Evolutionary conservation across 2,888 invertebrate species (phyloP).

Genomic region (Coecobrya sp.): DNA sequence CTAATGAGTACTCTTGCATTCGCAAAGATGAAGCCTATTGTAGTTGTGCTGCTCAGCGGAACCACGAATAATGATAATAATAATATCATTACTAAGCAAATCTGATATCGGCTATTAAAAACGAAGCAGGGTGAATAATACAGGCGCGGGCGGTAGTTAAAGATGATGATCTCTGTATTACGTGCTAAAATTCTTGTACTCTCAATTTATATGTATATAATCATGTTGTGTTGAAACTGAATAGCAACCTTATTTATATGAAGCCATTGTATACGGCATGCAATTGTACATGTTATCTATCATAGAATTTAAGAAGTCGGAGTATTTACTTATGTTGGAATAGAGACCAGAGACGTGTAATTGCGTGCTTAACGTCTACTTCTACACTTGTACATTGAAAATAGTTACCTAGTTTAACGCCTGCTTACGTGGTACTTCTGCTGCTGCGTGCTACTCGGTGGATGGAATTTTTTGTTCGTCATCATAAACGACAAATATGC

Average conservation of each 20-base stretch:
- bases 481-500: background rate
- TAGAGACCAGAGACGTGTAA: background rate
- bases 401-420: background rate
- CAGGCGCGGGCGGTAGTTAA: background rate
- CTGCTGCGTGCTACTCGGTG: background rate
- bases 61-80: background rate
- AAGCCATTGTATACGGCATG: no score
- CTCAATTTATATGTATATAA: background rate
- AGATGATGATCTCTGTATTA: conserved; percentile 11
- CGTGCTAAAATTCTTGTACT: background rate
- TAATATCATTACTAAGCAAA: background rate
- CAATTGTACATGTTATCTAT: no score
- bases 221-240: background rate
- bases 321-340: background rate
- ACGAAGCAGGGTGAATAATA: background rate
- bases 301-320: background rate
- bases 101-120: background rate
- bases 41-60: conserved; percentile 32
- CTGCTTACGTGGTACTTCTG: background rate
- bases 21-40: background rate
- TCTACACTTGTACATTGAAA: background rate
- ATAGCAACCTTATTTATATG: no score
- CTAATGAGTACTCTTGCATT: background rate
- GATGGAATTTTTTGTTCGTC: conserved; percentile 12
- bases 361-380: background rate